Evolutionary conservation across 2,888 invertebrate species (phyloP).

Genomic region (Torymus texanus): DNA sequence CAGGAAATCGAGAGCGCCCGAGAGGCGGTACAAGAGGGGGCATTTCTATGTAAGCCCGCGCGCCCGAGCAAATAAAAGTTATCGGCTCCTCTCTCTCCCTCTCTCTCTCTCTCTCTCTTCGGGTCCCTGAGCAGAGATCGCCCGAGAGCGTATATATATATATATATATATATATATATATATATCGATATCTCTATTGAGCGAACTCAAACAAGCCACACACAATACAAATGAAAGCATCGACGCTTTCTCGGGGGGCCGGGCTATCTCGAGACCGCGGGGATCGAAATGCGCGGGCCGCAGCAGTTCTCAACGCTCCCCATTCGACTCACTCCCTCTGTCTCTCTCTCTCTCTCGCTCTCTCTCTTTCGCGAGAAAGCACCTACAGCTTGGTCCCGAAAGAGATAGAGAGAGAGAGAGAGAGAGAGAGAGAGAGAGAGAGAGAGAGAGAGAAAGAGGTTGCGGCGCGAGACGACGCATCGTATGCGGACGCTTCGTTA

Average conservation of each 20-base stretch:
- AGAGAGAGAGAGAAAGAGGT: neutral
- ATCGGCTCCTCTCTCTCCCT: neutral
- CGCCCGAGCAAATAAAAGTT: slow-evolving; percentile 41
- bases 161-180: slow-evolving; percentile 30
- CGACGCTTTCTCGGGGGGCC: neutral
- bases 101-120: neutral
- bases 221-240: slow-evolving; percentile 42
- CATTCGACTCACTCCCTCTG: slow-evolving; percentile 16
- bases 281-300: slow-evolving; percentile 37
- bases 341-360: too few relatives aligned
- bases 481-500: slow-evolving; percentile 61
- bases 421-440: neutral
- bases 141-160: slow-evolving; percentile 15
- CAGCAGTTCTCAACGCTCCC: slow-evolving; percentile 12
- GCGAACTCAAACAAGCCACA: slow-evolving; percentile 42
- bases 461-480: neutral
- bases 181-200: slow-evolving; percentile 38
- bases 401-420: slow-evolving; percentile 16
- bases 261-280: too few relatives aligned
- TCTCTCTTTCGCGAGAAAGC: too few relatives aligned
- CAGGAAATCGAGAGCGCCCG: neutral
- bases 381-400: too few relatives aligned
- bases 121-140: slow-evolving; percentile 3
- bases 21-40: neutral
- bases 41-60: slow-evolving; percentile 9